phyloP scores from a whole-genome alignment of 1,140 invertebrate genomes.

The silkworm (Bombyx mori) region DNA sequence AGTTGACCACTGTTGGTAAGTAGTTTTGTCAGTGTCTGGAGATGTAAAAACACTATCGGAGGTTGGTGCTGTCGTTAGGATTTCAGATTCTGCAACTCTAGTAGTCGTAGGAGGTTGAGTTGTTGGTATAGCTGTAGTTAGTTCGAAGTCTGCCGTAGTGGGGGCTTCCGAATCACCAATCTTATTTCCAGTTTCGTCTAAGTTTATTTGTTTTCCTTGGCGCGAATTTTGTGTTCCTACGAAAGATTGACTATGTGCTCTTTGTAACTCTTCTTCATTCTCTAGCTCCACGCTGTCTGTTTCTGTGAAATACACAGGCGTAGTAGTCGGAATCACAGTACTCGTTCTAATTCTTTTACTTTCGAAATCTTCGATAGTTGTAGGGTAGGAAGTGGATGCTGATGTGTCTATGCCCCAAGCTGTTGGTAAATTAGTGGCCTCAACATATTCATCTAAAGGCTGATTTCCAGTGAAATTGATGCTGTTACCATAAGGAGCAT shows the following conservation, averaged over 20 bases:
- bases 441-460: conserved; percentile 48
- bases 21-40: conserved; percentile 50
- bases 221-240: conserved; percentile 47
- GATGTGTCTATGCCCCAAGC: conserved; percentile 48
- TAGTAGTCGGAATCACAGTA: conserved; percentile 28
- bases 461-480: conserved; percentile 34
- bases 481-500: conserved; percentile 44
- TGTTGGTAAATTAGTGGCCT: conserved; percentile 52
- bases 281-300: conserved; percentile 61
- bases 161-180: conserved; percentile 57
- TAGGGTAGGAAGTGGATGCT: conserved; percentile 32
- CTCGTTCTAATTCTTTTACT: conserved; percentile 53
- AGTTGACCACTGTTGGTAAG: conserved; percentile 45
- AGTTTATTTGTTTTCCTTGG: conserved; percentile 59
- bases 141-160: conserved; percentile 29
- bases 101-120: conserved; percentile 38
- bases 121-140: conserved; percentile 37
- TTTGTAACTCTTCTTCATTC: conserved; percentile 68
- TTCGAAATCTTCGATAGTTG: conserved; percentile 45
- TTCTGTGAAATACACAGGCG: conserved; percentile 45
- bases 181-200: conserved; percentile 33
- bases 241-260: conserved; percentile 68
- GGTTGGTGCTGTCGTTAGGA: conserved; percentile 33
- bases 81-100: conserved; percentile 30
- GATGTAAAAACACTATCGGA: conserved; percentile 43